Evolutionary conservation across 2,797 vertebrate genomes (phyloP).

Genomic region (Peromyscus nudipes): DNA sequence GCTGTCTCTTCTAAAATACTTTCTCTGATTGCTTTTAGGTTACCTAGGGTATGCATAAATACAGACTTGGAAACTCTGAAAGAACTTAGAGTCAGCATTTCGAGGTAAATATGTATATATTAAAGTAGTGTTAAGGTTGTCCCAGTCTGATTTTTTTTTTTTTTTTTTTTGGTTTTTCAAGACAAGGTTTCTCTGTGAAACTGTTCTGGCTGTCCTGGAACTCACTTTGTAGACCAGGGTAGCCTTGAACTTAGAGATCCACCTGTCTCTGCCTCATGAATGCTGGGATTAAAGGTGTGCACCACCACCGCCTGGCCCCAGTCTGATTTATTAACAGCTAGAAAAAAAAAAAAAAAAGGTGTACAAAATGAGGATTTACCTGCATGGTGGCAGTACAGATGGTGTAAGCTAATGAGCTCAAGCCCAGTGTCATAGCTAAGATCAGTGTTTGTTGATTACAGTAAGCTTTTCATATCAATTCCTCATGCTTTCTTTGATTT

Average conservation of each 20-base stretch:
- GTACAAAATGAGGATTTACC: slow-evolving; percentile 53
- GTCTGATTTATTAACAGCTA: slow-evolving; percentile 69
- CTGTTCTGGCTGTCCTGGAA: no score
- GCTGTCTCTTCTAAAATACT: slow-evolving; percentile 85
- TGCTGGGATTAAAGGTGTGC: no score
- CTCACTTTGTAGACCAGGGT: no score
- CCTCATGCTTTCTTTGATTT: background rate
- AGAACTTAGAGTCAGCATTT: slow-evolving; percentile 88
- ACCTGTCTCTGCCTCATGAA: no score
- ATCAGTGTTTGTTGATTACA: background rate
- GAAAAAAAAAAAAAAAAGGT: background rate
- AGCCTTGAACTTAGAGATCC: no score
- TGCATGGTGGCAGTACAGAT: background rate
- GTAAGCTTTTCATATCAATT: background rate
- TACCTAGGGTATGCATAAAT: slow-evolving; percentile 89
- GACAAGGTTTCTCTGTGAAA: no score
- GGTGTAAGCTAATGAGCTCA: no score
- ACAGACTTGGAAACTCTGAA: slow-evolving; percentile 88
- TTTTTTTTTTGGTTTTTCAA: no score
- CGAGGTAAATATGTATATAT: slow-evolving; percentile 87
- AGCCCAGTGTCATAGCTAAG: background rate
- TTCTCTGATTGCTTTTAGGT: slow-evolving; percentile 89
- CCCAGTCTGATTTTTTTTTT: background rate
- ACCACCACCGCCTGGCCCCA: no score
- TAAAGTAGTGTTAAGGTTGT: slow-evolving; percentile 81